These are phyloP conservation scores for Harlomillsia oculata DNA, from an alignment of 1,140 invertebrate species.

Conservation along the genomic window DNA sequence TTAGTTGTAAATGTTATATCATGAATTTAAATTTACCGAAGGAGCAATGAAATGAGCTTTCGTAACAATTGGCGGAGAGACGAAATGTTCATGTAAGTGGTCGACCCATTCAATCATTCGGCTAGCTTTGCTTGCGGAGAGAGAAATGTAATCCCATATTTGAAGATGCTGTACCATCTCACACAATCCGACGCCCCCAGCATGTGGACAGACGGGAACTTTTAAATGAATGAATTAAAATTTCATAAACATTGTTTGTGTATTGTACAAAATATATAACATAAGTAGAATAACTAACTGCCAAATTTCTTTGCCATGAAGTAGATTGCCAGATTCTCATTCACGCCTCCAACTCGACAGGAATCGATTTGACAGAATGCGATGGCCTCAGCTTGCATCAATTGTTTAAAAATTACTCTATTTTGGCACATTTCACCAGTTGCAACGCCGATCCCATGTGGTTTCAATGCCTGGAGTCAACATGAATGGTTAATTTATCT, in stretches of 20 bases:
- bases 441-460: constrained; percentile 69
- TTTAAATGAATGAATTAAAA: constrained; percentile 36
- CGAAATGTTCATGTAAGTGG: constrained; percentile 80
- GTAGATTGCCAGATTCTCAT: constrained; percentile 78
- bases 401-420: constrained; percentile 84
- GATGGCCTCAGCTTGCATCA: constrained; percentile 65
- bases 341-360: constrained; percentile 74
- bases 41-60: constrained; percentile 65
- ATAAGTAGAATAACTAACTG: constrained; percentile 42
- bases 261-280: constrained; percentile 5
- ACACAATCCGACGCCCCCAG: constrained; percentile 81
- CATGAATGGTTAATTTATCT: no score
- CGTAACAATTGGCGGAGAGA: constrained; percentile 56
- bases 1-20: background rate
- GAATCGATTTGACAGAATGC: constrained; percentile 86
- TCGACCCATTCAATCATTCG: constrained; percentile 77
- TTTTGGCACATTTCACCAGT: constrained; percentile 88
- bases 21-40: constrained; percentile 43
- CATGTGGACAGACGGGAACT: constrained; percentile 89
- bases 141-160: constrained; percentile 66
- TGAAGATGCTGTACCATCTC: constrained; percentile 88
- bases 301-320: constrained; percentile 71
- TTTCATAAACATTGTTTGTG: background rate
- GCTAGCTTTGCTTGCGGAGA: constrained; percentile 58
- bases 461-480: constrained; percentile 48